Evolutionary conservation across 2,797 vertebrate genomes (phyloP).

Genomic region (Phrynocephalus vlangalii): DNA sequence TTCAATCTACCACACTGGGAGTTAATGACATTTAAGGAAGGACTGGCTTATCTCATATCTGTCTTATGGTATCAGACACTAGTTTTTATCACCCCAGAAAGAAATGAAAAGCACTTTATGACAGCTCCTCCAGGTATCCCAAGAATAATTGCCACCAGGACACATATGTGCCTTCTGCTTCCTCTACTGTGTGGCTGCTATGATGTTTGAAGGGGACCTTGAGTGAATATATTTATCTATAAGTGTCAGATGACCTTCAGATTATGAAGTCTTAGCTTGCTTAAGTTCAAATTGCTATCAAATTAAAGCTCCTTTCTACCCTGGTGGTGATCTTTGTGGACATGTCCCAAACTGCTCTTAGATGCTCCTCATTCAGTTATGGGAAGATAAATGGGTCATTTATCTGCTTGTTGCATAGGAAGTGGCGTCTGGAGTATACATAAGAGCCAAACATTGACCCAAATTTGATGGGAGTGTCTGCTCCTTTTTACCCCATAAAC

Average conservation of each 20-base stretch:
- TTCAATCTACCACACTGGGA: background rate
- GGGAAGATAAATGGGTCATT: too few species aligned
- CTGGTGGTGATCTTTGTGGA: background rate
- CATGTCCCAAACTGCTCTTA: background rate
- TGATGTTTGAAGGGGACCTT: background rate
- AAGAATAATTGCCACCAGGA: background rate
- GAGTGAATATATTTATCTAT: background rate
- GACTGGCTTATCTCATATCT: background rate
- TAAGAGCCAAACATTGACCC: background rate
- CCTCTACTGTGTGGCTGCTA: background rate
- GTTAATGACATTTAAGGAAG: background rate
- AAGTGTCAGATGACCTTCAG: background rate
- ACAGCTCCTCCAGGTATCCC: background rate
- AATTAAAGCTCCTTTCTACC: background rate
- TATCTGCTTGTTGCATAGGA: background rate
- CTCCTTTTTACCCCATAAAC: background rate
- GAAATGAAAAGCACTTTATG: background rate
- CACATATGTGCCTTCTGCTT: background rate
- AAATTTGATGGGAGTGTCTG: background rate
- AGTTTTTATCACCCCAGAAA: background rate
- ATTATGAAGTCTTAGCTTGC: background rate
- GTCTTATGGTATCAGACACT: background rate
- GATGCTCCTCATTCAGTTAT: background rate
- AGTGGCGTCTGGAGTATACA: background rate
- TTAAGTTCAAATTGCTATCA: background rate